Evolutionary conservation across 2,888 invertebrate species (phyloP).

Genomic region (Drosophila imparisetae): DNA sequence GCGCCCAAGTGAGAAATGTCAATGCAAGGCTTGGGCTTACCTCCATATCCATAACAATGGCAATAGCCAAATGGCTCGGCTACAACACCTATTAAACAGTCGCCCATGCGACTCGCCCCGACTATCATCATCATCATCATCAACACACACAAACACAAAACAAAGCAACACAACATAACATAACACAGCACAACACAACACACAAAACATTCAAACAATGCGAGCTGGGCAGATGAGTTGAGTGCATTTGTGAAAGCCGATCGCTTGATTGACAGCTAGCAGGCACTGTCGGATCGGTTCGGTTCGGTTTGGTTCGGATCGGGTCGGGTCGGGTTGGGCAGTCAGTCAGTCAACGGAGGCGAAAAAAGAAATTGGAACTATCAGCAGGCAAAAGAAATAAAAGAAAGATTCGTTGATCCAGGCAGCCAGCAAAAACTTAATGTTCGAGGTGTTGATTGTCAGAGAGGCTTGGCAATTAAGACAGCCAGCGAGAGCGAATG

Average conservation of each 20-base stretch:
- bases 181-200: constrained; percentile 21
- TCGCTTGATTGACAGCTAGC: constrained; percentile 56
- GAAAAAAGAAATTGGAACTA: constrained; percentile 57
- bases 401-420: constrained; percentile 33
- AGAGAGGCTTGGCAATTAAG: constrained; percentile 23
- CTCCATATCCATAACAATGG: constrained; percentile 25
- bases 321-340: not conserved
- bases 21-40: constrained; percentile 45
- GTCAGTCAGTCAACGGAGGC: constrained; percentile 33
- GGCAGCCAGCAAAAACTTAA: constrained; percentile 30
- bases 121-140: constrained; percentile 33
- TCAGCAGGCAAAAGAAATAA: constrained; percentile 36
- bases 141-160: constrained; percentile 30
- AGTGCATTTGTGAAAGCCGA: constrained; percentile 63
- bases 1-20: constrained; percentile 76
- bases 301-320: not conserved
- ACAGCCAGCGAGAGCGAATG: not conserved
- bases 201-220: constrained; percentile 63
- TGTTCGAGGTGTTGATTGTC: constrained; percentile 57
- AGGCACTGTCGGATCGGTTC: constrained; percentile 5
- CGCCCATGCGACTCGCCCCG: constrained; percentile 12
- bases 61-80: constrained; percentile 33
- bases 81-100: constrained; percentile 41
- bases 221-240: constrained; percentile 63
- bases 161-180: constrained; percentile 18